These are phyloP conservation scores for Pardosa pseudoannulata DNA, from an alignment of 2,888 invertebrate genomes.

Conservation along the genomic window DNA sequence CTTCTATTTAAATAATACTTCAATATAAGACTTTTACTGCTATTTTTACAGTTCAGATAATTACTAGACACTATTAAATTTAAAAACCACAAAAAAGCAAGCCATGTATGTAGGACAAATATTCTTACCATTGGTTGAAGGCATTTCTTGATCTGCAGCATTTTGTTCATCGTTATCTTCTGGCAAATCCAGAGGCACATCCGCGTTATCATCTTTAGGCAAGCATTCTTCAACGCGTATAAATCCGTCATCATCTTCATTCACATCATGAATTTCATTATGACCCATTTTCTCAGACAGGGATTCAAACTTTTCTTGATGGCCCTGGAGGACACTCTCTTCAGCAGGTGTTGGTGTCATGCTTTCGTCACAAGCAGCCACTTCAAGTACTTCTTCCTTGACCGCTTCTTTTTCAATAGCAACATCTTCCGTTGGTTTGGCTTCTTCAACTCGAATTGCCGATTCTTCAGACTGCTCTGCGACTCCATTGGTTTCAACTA, in stretches of 20 bases:
- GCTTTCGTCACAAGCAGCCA: neutral
- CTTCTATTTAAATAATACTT: too few species aligned
- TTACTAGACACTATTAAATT: too few species aligned
- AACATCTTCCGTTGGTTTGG: neutral
- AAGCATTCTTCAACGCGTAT: conserved; percentile 49
- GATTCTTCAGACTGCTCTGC: neutral
- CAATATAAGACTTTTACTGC: too few species aligned
- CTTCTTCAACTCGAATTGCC: neutral
- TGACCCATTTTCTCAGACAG: neutral
- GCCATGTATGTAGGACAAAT: too few species aligned
- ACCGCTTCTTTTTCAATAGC: neutral
- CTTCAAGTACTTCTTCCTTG: neutral
- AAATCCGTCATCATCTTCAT: conserved; percentile 54
- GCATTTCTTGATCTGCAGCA: conserved; percentile 3
- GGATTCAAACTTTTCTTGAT: neutral
- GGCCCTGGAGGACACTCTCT: neutral
- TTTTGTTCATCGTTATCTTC: conserved; percentile 1
- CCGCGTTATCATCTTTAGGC: conserved; percentile 31
- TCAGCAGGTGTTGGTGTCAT: neutral
- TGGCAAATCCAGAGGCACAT: conserved; percentile 7
- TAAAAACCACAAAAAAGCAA: too few species aligned
- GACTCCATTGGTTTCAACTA: neutral
- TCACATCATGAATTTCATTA: neutral
- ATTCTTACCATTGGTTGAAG: conserved; percentile 31
- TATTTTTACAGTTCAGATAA: too few species aligned